A percentile compares a stretch with the other conserved stretches of the same genome.
Evolutionary conservation across 2,113 vertebrate genomes (phyloP).

Genomic region (Parotia lawesii): DNA sequence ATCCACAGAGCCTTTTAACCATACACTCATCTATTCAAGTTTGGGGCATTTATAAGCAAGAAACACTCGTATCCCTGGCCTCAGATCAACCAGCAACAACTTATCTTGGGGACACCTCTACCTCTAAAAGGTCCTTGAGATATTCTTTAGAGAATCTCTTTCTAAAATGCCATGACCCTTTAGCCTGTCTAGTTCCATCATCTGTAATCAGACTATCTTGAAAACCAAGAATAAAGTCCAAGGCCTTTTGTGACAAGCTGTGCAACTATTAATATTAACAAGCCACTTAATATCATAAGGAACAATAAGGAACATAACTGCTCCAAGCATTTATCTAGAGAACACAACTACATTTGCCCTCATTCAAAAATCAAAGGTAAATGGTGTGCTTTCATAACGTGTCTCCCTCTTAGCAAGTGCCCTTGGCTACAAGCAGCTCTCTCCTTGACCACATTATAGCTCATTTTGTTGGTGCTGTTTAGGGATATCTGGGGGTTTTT

Average conservation of each 20-base stretch:
- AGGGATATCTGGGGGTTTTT: background rate
- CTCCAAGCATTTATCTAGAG: background rate
- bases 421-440: background rate
- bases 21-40: background rate
- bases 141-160: background rate
- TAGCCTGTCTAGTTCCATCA: background rate
- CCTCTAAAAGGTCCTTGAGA: background rate
- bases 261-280: background rate
- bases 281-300: background rate
- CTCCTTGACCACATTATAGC: background rate
- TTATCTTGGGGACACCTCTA: background rate
- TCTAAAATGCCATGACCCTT: slow-evolving; percentile 7
- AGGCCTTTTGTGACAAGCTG: background rate
- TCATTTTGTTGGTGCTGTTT: background rate
- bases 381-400: background rate
- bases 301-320: background rate
- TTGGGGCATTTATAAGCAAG: background rate
- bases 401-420: background rate
- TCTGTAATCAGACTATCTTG: background rate
- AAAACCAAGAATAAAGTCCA: slow-evolving; percentile 2
- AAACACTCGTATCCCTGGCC: background rate
- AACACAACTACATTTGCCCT: background rate
- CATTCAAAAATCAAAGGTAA: background rate
- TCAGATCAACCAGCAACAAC: background rate
- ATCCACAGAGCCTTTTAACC: background rate